phyloP scores from a whole-genome alignment of 2,797 vertebrate species.

The Hippopotamyrus pictus region DNA sequence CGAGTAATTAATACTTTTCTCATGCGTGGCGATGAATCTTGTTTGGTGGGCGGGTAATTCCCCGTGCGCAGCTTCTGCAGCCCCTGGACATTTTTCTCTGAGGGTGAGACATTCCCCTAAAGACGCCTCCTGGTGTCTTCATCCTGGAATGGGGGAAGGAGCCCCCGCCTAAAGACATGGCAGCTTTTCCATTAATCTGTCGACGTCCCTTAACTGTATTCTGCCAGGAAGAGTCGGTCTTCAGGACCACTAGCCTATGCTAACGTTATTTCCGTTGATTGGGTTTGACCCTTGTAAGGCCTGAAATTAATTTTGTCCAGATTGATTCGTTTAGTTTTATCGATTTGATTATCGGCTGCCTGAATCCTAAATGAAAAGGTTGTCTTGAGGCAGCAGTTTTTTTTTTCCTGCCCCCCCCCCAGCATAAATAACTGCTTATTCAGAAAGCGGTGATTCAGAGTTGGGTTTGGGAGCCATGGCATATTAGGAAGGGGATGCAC shows the following conservation, averaged over 20 bases:
- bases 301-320: neutral
- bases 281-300: neutral
- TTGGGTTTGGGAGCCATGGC: neutral
- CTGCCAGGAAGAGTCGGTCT: neutral
- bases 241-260: neutral
- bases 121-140: constrained; percentile 34
- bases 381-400: neutral
- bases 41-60: neutral
- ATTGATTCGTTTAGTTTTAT: neutral
- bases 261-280: neutral
- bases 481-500: neutral
- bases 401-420: neutral
- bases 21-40: constrained; percentile 20
- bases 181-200: neutral
- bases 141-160: neutral
- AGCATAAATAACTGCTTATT: neutral
- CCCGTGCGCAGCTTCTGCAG: neutral
- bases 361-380: neutral
- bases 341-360: neutral
- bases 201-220: neutral
- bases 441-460: neutral
- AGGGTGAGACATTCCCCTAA: constrained; percentile 28
- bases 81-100: constrained; percentile 18
- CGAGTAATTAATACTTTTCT: constrained; percentile 35
- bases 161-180: neutral